phyloP scores from a whole-genome alignment of 2,113 vertebrate species.

The Fulmarus glacialis region DNA sequence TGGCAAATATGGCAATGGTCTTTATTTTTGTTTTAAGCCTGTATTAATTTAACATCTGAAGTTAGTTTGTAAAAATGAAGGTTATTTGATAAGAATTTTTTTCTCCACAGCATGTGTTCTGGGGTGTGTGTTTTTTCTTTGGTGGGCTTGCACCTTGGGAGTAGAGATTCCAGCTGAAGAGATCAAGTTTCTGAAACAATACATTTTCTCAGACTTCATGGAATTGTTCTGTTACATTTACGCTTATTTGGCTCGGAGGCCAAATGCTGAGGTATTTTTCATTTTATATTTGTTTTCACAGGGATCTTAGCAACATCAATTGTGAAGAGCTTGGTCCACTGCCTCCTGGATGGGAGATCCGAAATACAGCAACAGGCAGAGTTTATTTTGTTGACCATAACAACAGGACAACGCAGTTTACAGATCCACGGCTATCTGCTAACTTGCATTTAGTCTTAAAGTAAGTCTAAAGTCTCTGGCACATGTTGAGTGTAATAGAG shows the following conservation, averaged over 20 bases:
- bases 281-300: conserved; percentile 80
- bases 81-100: conserved; percentile 46
- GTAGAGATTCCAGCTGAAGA: conserved; percentile 73
- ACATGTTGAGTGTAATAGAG: neutral
- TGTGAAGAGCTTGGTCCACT: conserved; percentile 96
- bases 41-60: conserved; percentile 51
- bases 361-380: conserved; percentile 94
- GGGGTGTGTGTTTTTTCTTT: conserved; percentile 66
- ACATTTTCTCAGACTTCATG: conserved; percentile 76
- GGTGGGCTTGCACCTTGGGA: conserved; percentile 68
- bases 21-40: conserved; percentile 68
- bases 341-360: conserved; percentile 97
- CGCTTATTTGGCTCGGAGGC: conserved; percentile 64
- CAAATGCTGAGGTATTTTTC: conserved; percentile 77
- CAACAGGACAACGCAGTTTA: conserved; percentile 98
- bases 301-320: conserved; percentile 99
- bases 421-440: conserved; percentile 93
- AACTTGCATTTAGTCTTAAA: conserved; percentile 96
- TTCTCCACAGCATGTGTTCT: conserved; percentile 39
- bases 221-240: conserved; percentile 78
- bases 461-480: conserved; percentile 74
- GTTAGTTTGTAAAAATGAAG: conserved; percentile 41
- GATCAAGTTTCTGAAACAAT: conserved; percentile 79
- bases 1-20: conserved; percentile 43
- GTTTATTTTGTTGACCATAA: conserved; percentile 99